phyloP scores from a whole-genome alignment of 2,113 vertebrate species.

The Mustela lutreola region DNA sequence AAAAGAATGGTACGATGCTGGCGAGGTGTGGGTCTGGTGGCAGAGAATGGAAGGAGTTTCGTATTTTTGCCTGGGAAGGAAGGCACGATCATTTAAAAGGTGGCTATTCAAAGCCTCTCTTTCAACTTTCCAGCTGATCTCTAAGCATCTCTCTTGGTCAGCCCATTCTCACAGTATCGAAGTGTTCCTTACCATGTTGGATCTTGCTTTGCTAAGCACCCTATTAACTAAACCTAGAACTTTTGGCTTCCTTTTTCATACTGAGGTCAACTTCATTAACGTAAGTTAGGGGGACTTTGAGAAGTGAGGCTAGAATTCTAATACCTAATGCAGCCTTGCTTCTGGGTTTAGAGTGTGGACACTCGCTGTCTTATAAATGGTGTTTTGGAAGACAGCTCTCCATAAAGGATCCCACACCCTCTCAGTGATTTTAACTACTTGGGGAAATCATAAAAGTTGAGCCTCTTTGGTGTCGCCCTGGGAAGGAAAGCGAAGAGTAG shows the following conservation, averaged over 20 bases:
- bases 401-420: background rate
- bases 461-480: background rate
- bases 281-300: background rate
- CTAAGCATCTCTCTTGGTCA: background rate
- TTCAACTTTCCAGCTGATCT: background rate
- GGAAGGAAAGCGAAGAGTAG: background rate
- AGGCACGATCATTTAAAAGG: background rate
- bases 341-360: background rate
- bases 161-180: background rate
- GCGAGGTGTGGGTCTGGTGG: background rate
- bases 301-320: background rate
- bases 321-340: background rate
- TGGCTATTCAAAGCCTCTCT: background rate
- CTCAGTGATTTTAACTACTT: background rate
- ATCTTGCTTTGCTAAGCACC: background rate
- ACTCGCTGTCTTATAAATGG: background rate
- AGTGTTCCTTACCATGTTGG: background rate
- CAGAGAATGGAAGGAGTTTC: background rate
- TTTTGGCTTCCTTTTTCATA: background rate
- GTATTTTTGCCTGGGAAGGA: background rate
- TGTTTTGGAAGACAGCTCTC: background rate
- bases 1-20: background rate
- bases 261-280: background rate
- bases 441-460: background rate
- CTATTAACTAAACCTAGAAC: background rate